phyloP scores from a whole-genome alignment of 1,140 invertebrate species.

The Drosophila simulans region DNA sequence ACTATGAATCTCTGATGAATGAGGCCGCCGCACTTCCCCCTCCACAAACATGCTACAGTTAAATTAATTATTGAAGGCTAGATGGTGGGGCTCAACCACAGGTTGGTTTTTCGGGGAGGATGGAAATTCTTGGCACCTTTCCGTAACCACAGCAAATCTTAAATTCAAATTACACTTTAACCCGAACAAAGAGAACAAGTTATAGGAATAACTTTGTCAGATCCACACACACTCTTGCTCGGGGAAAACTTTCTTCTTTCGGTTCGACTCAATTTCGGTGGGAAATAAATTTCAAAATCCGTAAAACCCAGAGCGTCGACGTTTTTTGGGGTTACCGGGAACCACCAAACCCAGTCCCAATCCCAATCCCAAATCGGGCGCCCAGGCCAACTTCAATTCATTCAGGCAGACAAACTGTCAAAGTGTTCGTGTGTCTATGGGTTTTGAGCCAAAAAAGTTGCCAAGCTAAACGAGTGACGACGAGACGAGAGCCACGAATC shows the following conservation, averaged over 20 bases:
- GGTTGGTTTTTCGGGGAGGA: neutral
- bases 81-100: constrained; percentile 19
- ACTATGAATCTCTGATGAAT: constrained; percentile 79
- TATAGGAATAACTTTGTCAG: constrained; percentile 68
- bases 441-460: constrained; percentile 70
- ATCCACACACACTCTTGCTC: constrained; percentile 15
- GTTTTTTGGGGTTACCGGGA: constrained; percentile 58
- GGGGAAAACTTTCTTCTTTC: constrained; percentile 54
- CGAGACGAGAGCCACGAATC: constrained; percentile 66
- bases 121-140: constrained; percentile 57
- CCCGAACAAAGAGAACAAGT: constrained; percentile 73
- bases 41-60: constrained; percentile 61
- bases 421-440: constrained; percentile 43
- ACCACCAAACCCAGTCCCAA: neutral
- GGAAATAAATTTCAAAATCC: constrained; percentile 77
- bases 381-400: constrained; percentile 19
- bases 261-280: constrained; percentile 70
- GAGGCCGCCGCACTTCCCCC: neutral
- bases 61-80: constrained; percentile 76
- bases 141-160: constrained; percentile 75
- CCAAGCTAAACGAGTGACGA: constrained; percentile 74
- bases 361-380: constrained; percentile 1
- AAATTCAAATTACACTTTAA: constrained; percentile 81
- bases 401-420: constrained; percentile 76
- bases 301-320: constrained; percentile 72